A percentile compares a stretch with the other conserved stretches of the same genome.
Conservation (phyloP, 2,797 vertebrate genomes). For the Phoeniculus purpureus region DNA sequence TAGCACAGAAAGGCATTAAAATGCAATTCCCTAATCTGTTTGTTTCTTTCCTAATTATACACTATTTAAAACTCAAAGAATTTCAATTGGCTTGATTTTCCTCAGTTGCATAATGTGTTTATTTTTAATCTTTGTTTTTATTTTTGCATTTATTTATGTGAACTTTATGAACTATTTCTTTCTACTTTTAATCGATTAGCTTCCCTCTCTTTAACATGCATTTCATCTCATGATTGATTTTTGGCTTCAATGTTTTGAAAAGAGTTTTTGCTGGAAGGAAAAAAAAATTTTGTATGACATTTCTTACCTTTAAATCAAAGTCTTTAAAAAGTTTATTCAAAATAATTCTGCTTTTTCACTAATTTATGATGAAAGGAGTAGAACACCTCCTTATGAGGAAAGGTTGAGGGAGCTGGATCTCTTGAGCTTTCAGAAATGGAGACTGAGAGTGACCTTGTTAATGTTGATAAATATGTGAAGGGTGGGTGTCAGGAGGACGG, state of each 20-base stretch:
- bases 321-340: neutral
- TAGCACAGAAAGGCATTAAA: constrained; percentile 38
- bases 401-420: no score
- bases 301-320: neutral
- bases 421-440: no score
- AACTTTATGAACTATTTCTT: neutral
- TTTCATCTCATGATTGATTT: neutral
- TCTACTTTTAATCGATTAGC: neutral
- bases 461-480: no score
- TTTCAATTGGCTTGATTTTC: neutral
- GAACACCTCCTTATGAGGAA: no score
- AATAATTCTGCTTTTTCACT: neutral
- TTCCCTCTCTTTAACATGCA: neutral
- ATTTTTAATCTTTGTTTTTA: neutral
- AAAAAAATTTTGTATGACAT: neutral
- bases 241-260: neutral
- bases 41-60: constrained; percentile 36
- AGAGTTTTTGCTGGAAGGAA: neutral
- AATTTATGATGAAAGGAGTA: neutral
- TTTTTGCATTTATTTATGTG: neutral
- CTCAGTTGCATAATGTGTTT: neutral
- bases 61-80: constrained; percentile 14
- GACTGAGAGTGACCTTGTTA: no score
- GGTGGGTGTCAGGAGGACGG: no score
- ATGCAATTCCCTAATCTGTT: constrained; percentile 31